Conservation (phyloP, 2,113 vertebrate species). For the Callionymus lyra region DNA sequence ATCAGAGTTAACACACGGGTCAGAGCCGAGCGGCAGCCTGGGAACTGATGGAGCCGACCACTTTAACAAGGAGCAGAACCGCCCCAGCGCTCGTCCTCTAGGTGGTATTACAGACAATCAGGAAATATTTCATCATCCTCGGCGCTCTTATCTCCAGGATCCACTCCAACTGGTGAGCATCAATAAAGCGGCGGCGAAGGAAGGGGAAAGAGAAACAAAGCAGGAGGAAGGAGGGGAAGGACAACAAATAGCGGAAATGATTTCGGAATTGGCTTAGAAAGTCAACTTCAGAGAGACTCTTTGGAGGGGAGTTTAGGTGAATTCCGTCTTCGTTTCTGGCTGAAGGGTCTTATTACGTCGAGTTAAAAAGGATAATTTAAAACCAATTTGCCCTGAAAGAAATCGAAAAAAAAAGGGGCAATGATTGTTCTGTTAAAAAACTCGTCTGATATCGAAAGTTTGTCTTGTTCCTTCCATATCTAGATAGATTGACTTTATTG, state of each 20-base stretch:
- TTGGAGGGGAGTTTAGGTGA: constrained; percentile 36
- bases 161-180: constrained; percentile 46
- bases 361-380: constrained; percentile 6
- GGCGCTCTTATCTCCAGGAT: constrained; percentile 53
- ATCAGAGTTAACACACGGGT: constrained; percentile 71
- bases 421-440: too few species aligned
- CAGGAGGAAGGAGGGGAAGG: constrained; percentile 24
- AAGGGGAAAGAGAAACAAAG: constrained; percentile 30
- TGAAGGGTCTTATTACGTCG: not conserved
- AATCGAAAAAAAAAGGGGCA: too few species aligned
- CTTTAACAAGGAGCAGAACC: constrained; percentile 67
- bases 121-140: constrained; percentile 72
- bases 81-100: constrained; percentile 57
- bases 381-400: constrained; percentile 1
- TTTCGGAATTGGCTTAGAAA: constrained; percentile 42
- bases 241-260: constrained; percentile 50
- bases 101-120: constrained; percentile 61
- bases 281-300: constrained; percentile 27
- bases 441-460: too few species aligned
- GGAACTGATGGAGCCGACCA: constrained; percentile 67
- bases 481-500: too few species aligned
- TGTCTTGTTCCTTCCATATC: too few species aligned
- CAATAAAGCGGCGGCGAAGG: constrained; percentile 37
- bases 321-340: constrained; percentile 13
- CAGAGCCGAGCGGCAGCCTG: constrained; percentile 68